These are phyloP conservation scores for Sandelia bainsii DNA, from an alignment of 2,797 vertebrate genomes.

Conservation along the genomic window DNA sequence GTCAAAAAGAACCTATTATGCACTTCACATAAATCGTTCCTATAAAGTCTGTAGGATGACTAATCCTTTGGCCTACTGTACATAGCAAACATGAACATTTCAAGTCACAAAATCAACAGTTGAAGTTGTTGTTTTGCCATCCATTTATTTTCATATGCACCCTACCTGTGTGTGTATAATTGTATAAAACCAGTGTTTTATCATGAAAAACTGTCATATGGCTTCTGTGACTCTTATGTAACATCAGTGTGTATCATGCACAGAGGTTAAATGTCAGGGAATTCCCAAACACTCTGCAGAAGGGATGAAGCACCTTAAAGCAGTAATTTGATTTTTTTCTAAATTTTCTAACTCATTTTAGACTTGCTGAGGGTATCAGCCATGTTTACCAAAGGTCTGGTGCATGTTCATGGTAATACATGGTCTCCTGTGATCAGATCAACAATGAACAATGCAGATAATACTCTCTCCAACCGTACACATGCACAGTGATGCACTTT, in stretches of 20 bases:
- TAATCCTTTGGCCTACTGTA: not conserved
- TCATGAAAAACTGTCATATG: slow-evolving; percentile 25
- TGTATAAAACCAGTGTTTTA: not conserved
- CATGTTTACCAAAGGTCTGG: slow-evolving; percentile 16
- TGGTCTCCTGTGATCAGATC: slow-evolving; percentile 2
- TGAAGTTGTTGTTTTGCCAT: slow-evolving; percentile 2
- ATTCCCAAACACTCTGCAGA: slow-evolving; percentile 5
- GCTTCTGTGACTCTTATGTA: slow-evolving; percentile 10
- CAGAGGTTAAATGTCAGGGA: slow-evolving; percentile 21
- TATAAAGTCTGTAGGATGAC: not conserved
- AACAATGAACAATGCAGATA: slow-evolving; percentile 31
- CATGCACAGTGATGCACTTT: slow-evolving; percentile 40
- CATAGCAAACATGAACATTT: not conserved
- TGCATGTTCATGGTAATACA: slow-evolving; percentile 12
- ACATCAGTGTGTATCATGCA: slow-evolving; percentile 18
- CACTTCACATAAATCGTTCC: not conserved
- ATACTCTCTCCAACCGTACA: slow-evolving; percentile 23
- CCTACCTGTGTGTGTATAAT: too few species aligned
- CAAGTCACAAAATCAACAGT: too few species aligned
- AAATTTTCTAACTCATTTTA: slow-evolving; percentile 23
- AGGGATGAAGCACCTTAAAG: slow-evolving; percentile 19
- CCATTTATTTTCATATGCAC: not conserved
- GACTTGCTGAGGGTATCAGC: slow-evolving; percentile 22
- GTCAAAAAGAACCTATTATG: not conserved
- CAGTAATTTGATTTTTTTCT: slow-evolving; percentile 22